phyloP scores from a whole-genome alignment of 2,888 invertebrate genomes.

The Thalpophila matura region DNA sequence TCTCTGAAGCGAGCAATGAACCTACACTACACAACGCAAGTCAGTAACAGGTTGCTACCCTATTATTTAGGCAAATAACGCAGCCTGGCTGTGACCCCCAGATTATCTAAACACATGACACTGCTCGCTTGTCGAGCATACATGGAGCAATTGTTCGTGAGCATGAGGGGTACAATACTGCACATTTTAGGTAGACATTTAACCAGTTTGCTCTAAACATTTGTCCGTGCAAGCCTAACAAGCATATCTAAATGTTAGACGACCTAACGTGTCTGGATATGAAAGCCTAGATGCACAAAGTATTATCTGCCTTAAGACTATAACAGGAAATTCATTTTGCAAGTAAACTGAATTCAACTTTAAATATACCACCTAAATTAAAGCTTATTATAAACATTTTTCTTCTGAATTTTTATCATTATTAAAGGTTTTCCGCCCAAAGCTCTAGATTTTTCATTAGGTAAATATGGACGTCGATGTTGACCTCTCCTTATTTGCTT shows the following conservation, averaged over 20 bases:
- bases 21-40: not conserved
- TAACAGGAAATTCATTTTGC: too few species aligned
- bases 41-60: slow-evolving; percentile 1
- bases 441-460: slow-evolving; percentile 1
- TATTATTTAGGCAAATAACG: slow-evolving; percentile 34
- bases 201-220: not conserved
- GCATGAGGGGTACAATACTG: not conserved
- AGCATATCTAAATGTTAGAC: not conserved
- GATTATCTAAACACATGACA: slow-evolving; percentile 17
- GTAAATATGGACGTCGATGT: too few species aligned
- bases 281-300: not conserved
- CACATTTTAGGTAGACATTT: slow-evolving; percentile 3
- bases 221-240: not conserved
- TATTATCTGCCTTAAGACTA: too few species aligned
- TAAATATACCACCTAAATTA: not conserved
- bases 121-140: slow-evolving; percentile 6
- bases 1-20: slow-evolving; percentile 10
- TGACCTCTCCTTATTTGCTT: slow-evolving; percentile 37
- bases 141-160: slow-evolving; percentile 32
- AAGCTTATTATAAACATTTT: too few species aligned
- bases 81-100: not conserved
- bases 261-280: not conserved
- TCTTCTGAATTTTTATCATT: not conserved
- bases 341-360: too few species aligned
- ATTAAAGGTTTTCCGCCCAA: not conserved